Base-by-base conservation (phyloP, 1,140 invertebrate genomes). In the Augochlora pura region DNA sequence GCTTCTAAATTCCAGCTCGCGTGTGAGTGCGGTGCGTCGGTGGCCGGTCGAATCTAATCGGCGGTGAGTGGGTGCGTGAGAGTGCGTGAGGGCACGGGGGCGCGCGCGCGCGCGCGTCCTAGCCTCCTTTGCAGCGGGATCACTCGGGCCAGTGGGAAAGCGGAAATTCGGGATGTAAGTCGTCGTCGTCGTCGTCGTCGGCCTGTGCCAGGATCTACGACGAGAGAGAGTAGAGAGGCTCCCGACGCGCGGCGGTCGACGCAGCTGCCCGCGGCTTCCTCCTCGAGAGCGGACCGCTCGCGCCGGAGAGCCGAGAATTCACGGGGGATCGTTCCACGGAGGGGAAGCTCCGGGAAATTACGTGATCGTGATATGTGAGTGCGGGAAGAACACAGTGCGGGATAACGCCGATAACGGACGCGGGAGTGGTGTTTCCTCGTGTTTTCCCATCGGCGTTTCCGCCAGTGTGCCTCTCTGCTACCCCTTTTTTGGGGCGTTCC, bases 141-240 rank as follows among this genome's bases (percentile, higher is more conserved):
- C 49, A 5, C 42, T 52, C 7, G 49, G 49, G 49, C 18, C 16
- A 21, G 16, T 21, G 49, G 49, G 10, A 39, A 64, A 38, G 14
- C 42, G 69, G 42, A 32, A 32, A 49, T 52, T 39, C 52, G 54
- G 60, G 68, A 78, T 62, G 75, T 77, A 57, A 57, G 54, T 57
- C n/a, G 18, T 5, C 21, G 7, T 32, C n/a, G n/a, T n/a, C n/a
- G n/a, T n/a, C n/a, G n/a, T n/a, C n/a, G n/a, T n/a, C n/a, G n/a
- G n/a, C n/a, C n/a, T n/a, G n/a, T n/a, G n/a, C 18, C 6, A 9
- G 18, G 54, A 21, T n/a, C 18, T 4, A 1, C 32, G 32, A 32
- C 32, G 32, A n/a, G n/a, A n/a, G n/a, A n/a, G n/a, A n/a, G n/a
- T 32, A 46, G 62, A 39, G 18, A 9, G 60, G 27, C 60, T 38